Conservation (phyloP, 37 sponge, comb jelly and placozoan genomes). For the Spongilla lacustris region DNA sequence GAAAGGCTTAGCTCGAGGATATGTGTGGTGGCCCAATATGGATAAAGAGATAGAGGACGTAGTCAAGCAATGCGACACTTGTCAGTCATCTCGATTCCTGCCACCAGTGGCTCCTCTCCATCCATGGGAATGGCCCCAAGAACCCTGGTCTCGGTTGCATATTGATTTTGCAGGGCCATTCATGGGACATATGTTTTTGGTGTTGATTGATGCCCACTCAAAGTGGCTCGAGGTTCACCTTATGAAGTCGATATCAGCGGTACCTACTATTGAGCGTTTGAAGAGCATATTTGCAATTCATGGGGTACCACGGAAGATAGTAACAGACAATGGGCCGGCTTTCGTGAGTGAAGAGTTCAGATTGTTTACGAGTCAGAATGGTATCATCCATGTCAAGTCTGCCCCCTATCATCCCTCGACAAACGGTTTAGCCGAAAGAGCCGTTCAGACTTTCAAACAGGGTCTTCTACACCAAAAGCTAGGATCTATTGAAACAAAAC, state of each 20-base stretch:
- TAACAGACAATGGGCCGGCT: no score
- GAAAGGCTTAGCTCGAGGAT: constrained; percentile 34
- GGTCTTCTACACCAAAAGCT: no score
- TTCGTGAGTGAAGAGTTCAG: no score
- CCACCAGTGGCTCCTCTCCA: constrained; percentile 30
- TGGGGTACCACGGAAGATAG: no score
- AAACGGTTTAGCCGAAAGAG: no score
- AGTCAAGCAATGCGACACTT: constrained; percentile 14
- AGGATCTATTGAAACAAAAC: no score
- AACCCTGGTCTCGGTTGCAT: constrained; percentile 39
- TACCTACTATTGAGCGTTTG: constrained; percentile 25
- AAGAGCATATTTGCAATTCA: constrained; percentile 33
- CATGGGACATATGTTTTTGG: constrained; percentile 40
- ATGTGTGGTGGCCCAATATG: constrained; percentile 54
- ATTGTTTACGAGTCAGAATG: no score
- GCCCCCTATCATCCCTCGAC: no score
- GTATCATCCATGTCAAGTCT: no score
- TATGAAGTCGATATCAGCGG: background rate
- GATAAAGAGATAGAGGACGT: constrained; percentile 6
- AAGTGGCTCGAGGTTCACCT: constrained; percentile 41
- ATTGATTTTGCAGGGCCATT: constrained; percentile 42
- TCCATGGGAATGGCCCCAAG: constrained; percentile 43
- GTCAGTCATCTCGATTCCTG: background rate
- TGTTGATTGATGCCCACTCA: constrained; percentile 38
- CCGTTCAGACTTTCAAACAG: no score